Evolutionary conservation across 1,140 invertebrate species (phyloP).

Genomic region (Conus betulinus): DNA sequence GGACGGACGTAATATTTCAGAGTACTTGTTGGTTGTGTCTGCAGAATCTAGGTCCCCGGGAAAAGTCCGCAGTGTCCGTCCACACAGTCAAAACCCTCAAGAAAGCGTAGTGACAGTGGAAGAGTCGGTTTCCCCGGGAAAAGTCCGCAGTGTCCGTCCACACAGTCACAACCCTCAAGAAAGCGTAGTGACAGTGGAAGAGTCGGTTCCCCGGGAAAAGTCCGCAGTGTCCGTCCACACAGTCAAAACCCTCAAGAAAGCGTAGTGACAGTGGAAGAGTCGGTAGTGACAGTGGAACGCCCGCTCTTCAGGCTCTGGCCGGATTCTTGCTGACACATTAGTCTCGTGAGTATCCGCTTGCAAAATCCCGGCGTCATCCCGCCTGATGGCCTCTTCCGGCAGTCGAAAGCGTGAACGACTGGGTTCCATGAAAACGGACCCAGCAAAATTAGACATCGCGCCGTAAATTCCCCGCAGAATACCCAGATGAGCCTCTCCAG

Average conservation of each 20-base stretch:
- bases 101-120: neutral
- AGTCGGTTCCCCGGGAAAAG: too few species aligned
- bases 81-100: neutral
- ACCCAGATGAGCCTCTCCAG: neutral
- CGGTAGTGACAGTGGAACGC: neutral
- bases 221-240: too few species aligned
- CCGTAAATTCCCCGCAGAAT: neutral
- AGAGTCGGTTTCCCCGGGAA: too few species aligned
- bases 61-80: too few species aligned
- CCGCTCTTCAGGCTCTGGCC: neutral
- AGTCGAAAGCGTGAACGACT: neutral
- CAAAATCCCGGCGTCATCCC: neutral
- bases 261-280: neutral
- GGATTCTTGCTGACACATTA: slow-evolving; percentile 10
- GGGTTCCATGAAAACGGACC: neutral
- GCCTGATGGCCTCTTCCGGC: neutral
- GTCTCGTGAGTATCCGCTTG: neutral
- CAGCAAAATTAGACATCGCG: neutral
- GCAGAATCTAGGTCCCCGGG: too few species aligned
- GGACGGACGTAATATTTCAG: too few species aligned
- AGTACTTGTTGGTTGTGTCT: too few species aligned
- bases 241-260: neutral
- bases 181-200: neutral
- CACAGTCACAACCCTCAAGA: neutral
- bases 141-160: too few species aligned